Evolutionary conservation across 2,888 invertebrate species (phyloP).

Genomic region (Hyppa rectilinea): DNA sequence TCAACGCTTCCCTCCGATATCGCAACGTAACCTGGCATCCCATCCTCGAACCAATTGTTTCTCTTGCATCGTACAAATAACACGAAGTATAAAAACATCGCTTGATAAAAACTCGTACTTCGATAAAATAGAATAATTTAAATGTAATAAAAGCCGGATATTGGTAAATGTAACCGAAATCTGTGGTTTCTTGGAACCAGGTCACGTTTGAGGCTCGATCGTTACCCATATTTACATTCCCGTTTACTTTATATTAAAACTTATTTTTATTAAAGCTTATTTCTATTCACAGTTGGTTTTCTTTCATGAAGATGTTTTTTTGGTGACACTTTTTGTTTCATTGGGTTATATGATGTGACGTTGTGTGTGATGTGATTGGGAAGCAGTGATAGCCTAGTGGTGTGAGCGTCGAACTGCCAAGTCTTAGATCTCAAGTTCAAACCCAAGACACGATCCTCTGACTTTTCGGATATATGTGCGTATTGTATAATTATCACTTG

Average conservation of each 20-base stretch:
- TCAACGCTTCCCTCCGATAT: conserved; percentile 35
- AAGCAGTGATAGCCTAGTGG: too few species aligned
- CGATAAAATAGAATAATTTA: conserved; percentile 67
- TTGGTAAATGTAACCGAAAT: conserved; percentile 63
- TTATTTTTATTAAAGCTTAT: conserved; percentile 66
- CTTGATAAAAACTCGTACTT: conserved; percentile 57
- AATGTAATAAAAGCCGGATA: conserved; percentile 66
- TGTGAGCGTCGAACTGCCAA: too few species aligned
- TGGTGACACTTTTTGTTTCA: conserved; percentile 28
- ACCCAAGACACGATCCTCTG: too few species aligned
- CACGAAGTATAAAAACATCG: conserved; percentile 54
- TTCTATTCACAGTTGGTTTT: conserved; percentile 58
- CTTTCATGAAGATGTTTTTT: conserved; percentile 44
- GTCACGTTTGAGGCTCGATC: conserved; percentile 62
- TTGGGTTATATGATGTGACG: background rate
- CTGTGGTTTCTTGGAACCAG: conserved; percentile 54
- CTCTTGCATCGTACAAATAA: conserved; percentile 59
- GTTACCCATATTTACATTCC: conserved; percentile 61
- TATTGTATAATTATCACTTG: too few species aligned
- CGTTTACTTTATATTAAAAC: conserved; percentile 68
- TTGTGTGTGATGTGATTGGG: too few species aligned
- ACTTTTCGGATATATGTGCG: too few species aligned
- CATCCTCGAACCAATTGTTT: conserved; percentile 51
- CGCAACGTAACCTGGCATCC: conserved; percentile 18
- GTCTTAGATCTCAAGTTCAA: too few species aligned